Conservation (phyloP, 2,113 vertebrate genomes). For the Brienomyrus longianalis region DNA sequence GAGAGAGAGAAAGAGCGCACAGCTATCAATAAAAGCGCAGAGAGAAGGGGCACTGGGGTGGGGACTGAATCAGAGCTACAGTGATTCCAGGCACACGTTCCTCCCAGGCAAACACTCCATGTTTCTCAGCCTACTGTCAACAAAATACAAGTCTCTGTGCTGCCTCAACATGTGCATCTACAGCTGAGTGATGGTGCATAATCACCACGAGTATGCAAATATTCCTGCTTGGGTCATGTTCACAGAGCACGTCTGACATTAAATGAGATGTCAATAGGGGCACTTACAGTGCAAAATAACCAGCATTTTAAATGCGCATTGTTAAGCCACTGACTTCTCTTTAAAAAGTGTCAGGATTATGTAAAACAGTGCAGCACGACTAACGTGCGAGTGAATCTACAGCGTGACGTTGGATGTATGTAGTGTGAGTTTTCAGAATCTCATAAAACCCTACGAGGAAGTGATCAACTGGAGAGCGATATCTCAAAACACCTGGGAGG, state of each 20-base stretch:
- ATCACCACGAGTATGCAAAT: not conserved
- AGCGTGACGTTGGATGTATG: not conserved
- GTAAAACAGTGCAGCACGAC: not conserved
- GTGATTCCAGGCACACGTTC: not conserved
- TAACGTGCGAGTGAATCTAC: not conserved
- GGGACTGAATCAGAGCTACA: not conserved
- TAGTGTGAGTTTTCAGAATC: not conserved
- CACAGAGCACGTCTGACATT: not conserved
- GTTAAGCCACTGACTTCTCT: not conserved
- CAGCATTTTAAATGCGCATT: not conserved
- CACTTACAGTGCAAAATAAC: not conserved
- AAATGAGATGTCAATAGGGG: not conserved
- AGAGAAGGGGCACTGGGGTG: constrained; percentile 33
- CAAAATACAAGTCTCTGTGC: not conserved
- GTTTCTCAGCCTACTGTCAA: not conserved
- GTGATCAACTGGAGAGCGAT: constrained; percentile 28
- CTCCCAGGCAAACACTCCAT: not conserved
- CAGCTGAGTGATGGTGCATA: not conserved
- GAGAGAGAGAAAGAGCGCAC: constrained; percentile 21
- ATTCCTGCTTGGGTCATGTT: not conserved
- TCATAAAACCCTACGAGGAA: constrained; percentile 34
- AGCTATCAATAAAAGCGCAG: constrained; percentile 15
- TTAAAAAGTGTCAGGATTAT: not conserved
- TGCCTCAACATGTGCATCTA: not conserved
- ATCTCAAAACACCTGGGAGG: constrained; percentile 42